These are phyloP conservation scores for Lepus oiostolus DNA, from an alignment of 2,797 vertebrate species.

Conservation along the genomic window DNA sequence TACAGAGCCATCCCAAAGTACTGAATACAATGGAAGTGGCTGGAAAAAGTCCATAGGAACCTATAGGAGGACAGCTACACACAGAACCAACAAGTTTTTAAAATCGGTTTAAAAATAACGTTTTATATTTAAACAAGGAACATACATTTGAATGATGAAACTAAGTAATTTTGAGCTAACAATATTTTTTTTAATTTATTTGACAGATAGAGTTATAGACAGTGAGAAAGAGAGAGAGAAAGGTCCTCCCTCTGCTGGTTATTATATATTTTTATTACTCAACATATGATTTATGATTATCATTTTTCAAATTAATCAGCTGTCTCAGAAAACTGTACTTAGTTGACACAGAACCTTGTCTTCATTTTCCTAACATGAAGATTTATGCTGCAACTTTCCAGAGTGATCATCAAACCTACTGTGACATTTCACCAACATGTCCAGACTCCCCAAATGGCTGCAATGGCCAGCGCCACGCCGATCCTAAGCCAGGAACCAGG, in stretches of 20 bases:
- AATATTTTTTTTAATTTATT: too few species aligned
- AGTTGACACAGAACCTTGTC: background rate
- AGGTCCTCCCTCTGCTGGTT: too few species aligned
- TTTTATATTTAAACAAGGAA: background rate
- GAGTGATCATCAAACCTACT: background rate
- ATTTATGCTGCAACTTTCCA: constrained; percentile 27
- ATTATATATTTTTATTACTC: background rate
- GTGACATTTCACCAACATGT: background rate
- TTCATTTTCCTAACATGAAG: background rate
- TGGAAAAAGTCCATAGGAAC: too few species aligned
- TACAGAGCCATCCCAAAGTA: too few species aligned
- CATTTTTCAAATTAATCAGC: constrained; percentile 20
- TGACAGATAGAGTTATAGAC: too few species aligned
- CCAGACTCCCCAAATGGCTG: background rate
- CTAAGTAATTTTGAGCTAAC: background rate
- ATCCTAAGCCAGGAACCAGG: too few species aligned
- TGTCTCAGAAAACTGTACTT: background rate
- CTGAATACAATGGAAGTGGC: too few species aligned
- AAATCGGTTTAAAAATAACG: background rate
- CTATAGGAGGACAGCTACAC: too few species aligned
- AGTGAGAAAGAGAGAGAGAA: too few species aligned
- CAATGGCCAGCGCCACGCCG: too few species aligned
- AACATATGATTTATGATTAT: constrained; percentile 17
- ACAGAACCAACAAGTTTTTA: too few species aligned
- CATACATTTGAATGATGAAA: background rate